phyloP scores from a whole-genome alignment of 1,140 invertebrate genomes.

The Riptortus pedestris region DNA sequence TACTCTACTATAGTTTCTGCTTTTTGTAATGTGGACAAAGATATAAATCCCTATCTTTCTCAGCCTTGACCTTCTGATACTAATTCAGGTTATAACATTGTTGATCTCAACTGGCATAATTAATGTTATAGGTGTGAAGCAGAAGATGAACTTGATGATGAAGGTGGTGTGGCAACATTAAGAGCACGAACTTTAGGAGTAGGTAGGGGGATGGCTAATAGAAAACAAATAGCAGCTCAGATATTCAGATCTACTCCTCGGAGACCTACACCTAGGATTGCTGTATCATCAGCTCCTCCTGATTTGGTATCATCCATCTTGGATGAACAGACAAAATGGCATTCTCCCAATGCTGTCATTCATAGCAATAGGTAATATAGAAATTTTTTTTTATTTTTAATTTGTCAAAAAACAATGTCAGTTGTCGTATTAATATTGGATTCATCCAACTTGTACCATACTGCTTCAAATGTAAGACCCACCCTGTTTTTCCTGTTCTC shows the following conservation, averaged over 20 bases:
- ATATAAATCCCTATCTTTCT: too few species aligned
- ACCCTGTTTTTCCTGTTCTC: too few species aligned
- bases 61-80: too few species aligned
- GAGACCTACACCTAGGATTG: constrained; percentile 12
- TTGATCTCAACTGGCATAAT: neutral
- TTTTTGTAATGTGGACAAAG: too few species aligned
- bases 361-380: constrained; percentile 24
- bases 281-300: constrained; percentile 8
- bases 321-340: constrained; percentile 34
- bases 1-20: too few species aligned
- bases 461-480: neutral
- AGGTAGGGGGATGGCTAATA: constrained; percentile 13
- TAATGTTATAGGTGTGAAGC: constrained; percentile 24
- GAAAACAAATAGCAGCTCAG: constrained; percentile 23
- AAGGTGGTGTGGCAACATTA: constrained; percentile 6
- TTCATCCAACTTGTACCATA: neutral
- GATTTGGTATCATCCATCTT: constrained; percentile 29
- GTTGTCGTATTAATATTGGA: neutral
- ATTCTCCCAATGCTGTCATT: constrained; percentile 14
- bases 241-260: constrained; percentile 1
- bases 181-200: neutral
- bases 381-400: neutral
- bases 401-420: neutral
- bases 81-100: too few species aligned
- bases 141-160: constrained; percentile 23